Base-by-base conservation (phyloP, 2,797 vertebrate genomes). In the Eleutherodactylus coqui region DNA sequence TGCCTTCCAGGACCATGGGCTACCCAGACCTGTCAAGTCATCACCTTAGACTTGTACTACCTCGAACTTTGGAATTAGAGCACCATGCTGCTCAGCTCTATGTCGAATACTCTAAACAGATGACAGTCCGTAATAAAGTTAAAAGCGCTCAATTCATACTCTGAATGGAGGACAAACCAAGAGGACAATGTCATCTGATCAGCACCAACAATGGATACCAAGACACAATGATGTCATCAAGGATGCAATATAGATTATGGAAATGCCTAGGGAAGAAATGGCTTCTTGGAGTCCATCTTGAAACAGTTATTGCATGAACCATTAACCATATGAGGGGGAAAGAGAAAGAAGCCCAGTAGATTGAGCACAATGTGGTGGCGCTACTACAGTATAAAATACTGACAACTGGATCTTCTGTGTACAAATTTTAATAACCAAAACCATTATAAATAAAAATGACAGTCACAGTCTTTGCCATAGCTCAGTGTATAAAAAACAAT, bases 401-500 rank as follows among this genome's bases (percentile, higher is more conserved):
- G 75, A 77, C 36, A 58, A 77, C 75, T 36, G 21, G 49, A 38
- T 77, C 75, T 55, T 77, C 75, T n/a, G 58, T 77, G n/a, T 38
- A 77, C 75, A 77, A 77, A 5, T 49, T n/a, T 34, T 34, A 76
- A 76, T 13, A 27, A n/a, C 69, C 36, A 32, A n/a, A 69, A 70
- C 70, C 21, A 43, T 75, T 58, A 77, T 77, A 77, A 77, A 77
- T 77, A 55, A 77, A 36, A 58, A 14, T 10, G 49, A 77, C 51
- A 11, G 27, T 36, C 45, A 55, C 24, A 58, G 49, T 38, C 75
- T 36, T 55, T 38, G 51, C 75, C 75, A n/a, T 34, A 55, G 75
- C 19, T 24, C 75, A 77, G 24, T 36, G 47, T 77, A 77, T 77
- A 77, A 77, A 77, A 77, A 67, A n/a, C n/a, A 34, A 77, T 75